Base-by-base conservation (phyloP, 2,113 vertebrate genomes). In the Eonycteris spelaea region DNA sequence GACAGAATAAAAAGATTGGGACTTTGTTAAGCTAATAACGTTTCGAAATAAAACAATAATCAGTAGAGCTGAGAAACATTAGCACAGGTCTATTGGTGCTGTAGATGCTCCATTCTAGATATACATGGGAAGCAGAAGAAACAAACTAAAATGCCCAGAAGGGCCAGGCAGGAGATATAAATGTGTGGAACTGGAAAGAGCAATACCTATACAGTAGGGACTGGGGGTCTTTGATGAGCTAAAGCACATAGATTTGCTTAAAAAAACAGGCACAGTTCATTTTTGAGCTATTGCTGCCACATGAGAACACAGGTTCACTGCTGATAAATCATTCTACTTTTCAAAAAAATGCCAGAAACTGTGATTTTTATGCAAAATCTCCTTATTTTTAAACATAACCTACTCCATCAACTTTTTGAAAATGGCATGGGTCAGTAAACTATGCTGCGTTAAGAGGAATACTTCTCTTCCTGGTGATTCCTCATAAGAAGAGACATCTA, bases 361-460 rank as follows among this genome's bases (percentile, higher is more conserved):
- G 22, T 70, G 12, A 6, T 48, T 83, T 82, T 53, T 82, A 30
- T 51, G 57, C 70, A 71, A 71, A 63, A 94, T 86, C 57, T 57
- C 21, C 33, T 86, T 55, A 40, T 65, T 91, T 86, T 48, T 59
- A 35, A 88, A 24, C 1, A 11, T 38, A 48, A 75, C 28, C 71
- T 91, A 40, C 45, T 86, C 61, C 21, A 8, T 74, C 75, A 63
- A 48, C 68, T 82, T 89, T 73, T 86, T 61, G 55, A 86, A 94
- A 90, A 94, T 14, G 61, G 59, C 4, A 16, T 14, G 28, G 15
- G 78, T 65, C 53, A 45, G 26, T 86, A 53, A 85, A 67, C 48
- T 24, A 45, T 24, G 38, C 75, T 21, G 2, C 73, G 18, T 61
- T 24, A 45, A 70, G 8, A 63, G 16, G 40, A 68, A 48, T 28